phyloP scores from a whole-genome alignment of 2,113 vertebrate genomes.

The Himantopus leucocephalus region DNA sequence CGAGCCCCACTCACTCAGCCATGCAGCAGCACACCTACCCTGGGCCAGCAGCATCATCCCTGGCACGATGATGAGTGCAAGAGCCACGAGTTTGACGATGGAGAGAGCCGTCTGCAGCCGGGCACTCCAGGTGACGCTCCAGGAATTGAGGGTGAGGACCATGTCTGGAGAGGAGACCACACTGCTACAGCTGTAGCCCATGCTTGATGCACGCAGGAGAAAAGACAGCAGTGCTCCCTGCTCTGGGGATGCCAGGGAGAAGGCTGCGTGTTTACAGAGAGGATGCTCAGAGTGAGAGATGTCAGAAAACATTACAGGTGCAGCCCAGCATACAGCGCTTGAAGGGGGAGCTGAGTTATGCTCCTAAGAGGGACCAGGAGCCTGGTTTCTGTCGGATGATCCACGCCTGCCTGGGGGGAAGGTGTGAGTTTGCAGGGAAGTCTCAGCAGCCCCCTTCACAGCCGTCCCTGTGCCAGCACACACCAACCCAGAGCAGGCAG shows the following conservation, averaged over 20 bases:
- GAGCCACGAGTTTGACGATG: constrained; percentile 79
- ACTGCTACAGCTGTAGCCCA: not conserved
- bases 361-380: not conserved
- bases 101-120: constrained; percentile 80
- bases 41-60: constrained; percentile 81
- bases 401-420: not conserved
- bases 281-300: not conserved
- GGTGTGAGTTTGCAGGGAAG: not conserved
- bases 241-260: not conserved
- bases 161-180: constrained; percentile 65
- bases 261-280: not conserved
- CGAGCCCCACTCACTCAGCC: not conserved
- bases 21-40: constrained; percentile 65
- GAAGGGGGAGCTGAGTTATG: not conserved
- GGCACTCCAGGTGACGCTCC: constrained; percentile 83
- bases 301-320: not conserved
- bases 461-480: not conserved
- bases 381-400: not conserved
- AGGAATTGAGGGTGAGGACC: constrained; percentile 85
- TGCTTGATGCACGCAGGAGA: rapidly evolving
- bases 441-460: not conserved
- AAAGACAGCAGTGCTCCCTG: not conserved
- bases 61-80: constrained; percentile 84
- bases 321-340: not conserved
- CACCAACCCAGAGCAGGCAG: not conserved